phyloP scores from a whole-genome alignment of 2,113 vertebrate species.

The Telmatochromis brachygnathus region DNA sequence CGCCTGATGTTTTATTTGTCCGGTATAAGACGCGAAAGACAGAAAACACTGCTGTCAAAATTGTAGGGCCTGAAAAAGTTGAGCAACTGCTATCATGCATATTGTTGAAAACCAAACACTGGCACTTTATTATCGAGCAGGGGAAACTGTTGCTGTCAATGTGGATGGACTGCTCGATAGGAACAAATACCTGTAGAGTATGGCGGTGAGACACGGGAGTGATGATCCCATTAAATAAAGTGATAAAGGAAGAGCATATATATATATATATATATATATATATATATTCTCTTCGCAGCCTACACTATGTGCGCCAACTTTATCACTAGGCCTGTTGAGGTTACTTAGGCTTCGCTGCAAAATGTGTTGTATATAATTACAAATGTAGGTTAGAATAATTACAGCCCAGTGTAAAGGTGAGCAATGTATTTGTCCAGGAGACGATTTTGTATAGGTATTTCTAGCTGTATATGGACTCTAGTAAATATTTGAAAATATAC shows the following conservation, averaged over 20 bases:
- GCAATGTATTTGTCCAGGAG: conserved; percentile 91
- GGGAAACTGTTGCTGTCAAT: conserved; percentile 28
- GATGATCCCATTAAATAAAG: background rate
- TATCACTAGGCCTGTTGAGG: conserved; percentile 42
- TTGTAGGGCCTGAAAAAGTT: conserved; percentile 38
- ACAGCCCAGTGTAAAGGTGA: conserved; percentile 80
- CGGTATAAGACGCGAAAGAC: background rate
- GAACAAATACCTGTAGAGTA: conserved; percentile 33
- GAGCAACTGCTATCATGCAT: conserved; percentile 49
- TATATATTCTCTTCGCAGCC: conserved; percentile 21
- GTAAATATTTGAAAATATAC: conserved; percentile 99
- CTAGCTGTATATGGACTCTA: conserved; percentile 95
- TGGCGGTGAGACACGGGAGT: background rate
- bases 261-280: background rate
- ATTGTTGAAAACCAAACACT: conserved; percentile 70
- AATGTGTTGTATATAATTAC: conserved; percentile 77
- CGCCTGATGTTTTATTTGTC: conserved; percentile 11
- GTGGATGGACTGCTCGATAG: conserved; percentile 22
- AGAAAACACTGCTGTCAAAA: conserved; percentile 11
- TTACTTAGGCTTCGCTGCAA: conserved; percentile 53
- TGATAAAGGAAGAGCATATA: conserved; percentile 31
- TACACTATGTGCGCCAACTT: conserved; percentile 38
- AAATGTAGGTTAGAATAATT: conserved; percentile 86
- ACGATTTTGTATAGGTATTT: conserved; percentile 99
- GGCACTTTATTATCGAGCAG: conserved; percentile 76